A percentile compares a stretch with the other conserved stretches of the same genome.
Evolutionary conservation across 2,113 vertebrate genomes (phyloP).

Genomic region (Percopsis transmontana): DNA sequence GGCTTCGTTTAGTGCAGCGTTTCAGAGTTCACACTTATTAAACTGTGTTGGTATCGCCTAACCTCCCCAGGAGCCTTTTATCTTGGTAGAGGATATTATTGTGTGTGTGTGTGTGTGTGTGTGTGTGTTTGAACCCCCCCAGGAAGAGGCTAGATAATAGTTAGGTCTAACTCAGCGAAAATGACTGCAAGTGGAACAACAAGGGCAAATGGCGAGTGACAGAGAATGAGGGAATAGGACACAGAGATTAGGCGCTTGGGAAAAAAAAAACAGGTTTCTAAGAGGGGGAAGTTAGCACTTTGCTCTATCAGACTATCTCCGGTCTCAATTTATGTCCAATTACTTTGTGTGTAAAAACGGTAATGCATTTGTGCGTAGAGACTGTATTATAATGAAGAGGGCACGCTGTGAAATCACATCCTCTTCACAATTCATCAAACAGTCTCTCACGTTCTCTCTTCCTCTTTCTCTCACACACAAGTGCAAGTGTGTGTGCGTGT

Average conservation of each 20-base stretch:
- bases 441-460: slow-evolving; percentile 19
- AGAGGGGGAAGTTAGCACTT: slow-evolving; percentile 51
- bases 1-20: slow-evolving; percentile 25
- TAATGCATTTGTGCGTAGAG: slow-evolving; percentile 52
- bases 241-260: slow-evolving; percentile 10
- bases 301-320: slow-evolving; percentile 40
- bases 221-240: background rate
- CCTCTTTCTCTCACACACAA: slow-evolving; percentile 36
- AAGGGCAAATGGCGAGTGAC: background rate
- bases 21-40: slow-evolving; percentile 73
- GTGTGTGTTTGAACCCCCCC: slow-evolving; percentile 2
- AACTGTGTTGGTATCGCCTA: slow-evolving; percentile 67
- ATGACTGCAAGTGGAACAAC: background rate
- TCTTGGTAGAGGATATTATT: slow-evolving; percentile 44
- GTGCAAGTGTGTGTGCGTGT: slow-evolving; percentile 17
- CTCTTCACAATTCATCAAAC: slow-evolving; percentile 80
- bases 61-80: slow-evolving; percentile 51
- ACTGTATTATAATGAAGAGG: slow-evolving; percentile 88
- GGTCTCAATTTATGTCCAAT: slow-evolving; percentile 55
- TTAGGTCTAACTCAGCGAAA: slow-evolving; percentile 62
- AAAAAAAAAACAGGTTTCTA: slow-evolving; percentile 42
- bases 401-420: slow-evolving; percentile 81
- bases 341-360: slow-evolving; percentile 54
- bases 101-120: slow-evolving; percentile 31
- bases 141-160: slow-evolving; percentile 57